Percentiles rank a stretch among this genome's conserved stretches.
Evolutionary conservation across 2,888 invertebrate species (phyloP).

Genomic region (Caenorhabditis zanzibari): DNA sequence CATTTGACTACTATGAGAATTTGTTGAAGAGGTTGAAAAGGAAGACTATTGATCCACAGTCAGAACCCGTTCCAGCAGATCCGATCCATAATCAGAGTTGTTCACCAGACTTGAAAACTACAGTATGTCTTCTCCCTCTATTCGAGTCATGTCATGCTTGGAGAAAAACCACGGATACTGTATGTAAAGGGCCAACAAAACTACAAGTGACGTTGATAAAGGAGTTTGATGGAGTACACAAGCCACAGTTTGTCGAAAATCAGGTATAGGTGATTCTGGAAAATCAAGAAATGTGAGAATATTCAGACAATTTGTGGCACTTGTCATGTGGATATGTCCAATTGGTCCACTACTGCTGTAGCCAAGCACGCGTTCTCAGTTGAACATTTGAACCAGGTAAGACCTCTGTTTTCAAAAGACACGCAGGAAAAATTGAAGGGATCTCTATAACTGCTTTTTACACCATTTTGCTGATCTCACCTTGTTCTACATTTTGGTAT

Average conservation of each 20-base stretch:
- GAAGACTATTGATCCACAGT: no score
- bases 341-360: background rate
- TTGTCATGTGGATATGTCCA: background rate
- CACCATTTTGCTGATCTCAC: no score
- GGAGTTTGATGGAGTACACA: background rate
- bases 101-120: no score
- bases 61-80: no score
- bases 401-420: background rate
- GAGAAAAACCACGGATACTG: constrained; percentile 2
- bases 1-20: no score
- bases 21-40: no score
- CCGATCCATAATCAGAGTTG: no score
- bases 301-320: background rate
- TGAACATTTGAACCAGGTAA: background rate
- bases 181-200: background rate
- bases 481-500: no score
- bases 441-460: no score
- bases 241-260: background rate
- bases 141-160: background rate
- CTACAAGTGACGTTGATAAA: background rate
- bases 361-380: constrained; percentile 1
- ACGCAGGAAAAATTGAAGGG: no score
- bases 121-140: background rate
- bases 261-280: no score
- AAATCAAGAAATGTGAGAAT: background rate